Evolutionary conservation across 2,797 vertebrate species (phyloP), one percentile per base, ranked within the genome.

Genomic region (Eptatretus atami): DNA sequence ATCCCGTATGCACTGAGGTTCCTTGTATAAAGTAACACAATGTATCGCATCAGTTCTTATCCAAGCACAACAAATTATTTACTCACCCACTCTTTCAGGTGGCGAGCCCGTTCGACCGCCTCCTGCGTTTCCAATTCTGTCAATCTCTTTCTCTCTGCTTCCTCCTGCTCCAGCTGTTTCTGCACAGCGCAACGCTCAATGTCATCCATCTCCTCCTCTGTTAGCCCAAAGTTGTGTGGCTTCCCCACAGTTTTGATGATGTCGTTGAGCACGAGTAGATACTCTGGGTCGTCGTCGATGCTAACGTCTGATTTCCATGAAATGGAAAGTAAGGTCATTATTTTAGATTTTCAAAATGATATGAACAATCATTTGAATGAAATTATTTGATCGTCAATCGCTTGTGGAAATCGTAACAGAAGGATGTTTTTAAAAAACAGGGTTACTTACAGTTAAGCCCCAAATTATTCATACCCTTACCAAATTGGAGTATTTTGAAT

Each of bases 71-170:
- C 19, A 19, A 19, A 19, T 19, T 19, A 19, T 19, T 63, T 31
- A 69, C 79, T 63, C 76, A 93, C 90, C 90, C 86, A 95, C 61
- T 83, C 77, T 69, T 82, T 77, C 85, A 81, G 84, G 63, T 68
- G 69, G 9, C 74, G 74, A 3, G 73, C 68, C 68, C 74, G 82
- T 68, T 76, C 72, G 0, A 71, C 72, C 1, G 67, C 73, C 72
- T 92, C 86, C 63, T 79, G 66, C 1, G 71, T 71, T 67, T 83
- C 78, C 65, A 12, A 71, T 57, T 1, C 67, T 67, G 81, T 74
- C 15, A 63, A 67, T 15, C 81, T 76, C 0, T 71, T 77, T 14
- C 67, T 74, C 66, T 73, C 68, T 61, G 70, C 65, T 1, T 71
- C 76, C 72, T 82, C 76, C 67, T 52, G 73, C 67, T 63, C 69